phyloP scores from a whole-genome alignment of 1,140 invertebrate genomes.

The Olivierus martensii region DNA sequence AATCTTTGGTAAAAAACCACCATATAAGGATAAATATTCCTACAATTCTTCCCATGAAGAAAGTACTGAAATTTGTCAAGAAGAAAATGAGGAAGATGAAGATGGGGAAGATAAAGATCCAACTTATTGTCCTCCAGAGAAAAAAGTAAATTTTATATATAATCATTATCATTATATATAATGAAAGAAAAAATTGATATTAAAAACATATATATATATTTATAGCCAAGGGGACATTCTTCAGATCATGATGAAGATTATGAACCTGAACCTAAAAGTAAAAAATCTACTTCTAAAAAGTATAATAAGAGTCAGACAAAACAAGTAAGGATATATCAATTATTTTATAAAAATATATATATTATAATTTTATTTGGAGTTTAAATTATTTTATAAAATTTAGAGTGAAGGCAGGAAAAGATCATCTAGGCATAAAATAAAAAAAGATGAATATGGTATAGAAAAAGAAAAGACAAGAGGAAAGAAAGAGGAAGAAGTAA shows the following conservation, averaged over 20 bases:
- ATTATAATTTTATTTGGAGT: no score
- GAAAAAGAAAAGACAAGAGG: no score
- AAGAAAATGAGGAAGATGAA: constrained; percentile 7
- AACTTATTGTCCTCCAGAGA: constrained; percentile 6
- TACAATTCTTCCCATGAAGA: no score
- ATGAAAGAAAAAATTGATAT: background rate
- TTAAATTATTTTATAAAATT: no score
- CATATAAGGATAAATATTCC: background rate
- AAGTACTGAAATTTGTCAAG: background rate
- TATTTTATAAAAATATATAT: no score
- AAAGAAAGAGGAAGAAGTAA: background rate
- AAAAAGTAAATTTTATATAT: background rate
- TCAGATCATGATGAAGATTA: constrained; percentile 1
- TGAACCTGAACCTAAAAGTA: background rate
- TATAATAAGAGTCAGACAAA: background rate
- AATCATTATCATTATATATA: background rate
- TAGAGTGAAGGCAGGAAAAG: no score
- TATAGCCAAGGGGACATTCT: background rate
- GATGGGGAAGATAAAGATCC: constrained; percentile 11
- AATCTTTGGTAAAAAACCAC: constrained; percentile 14
- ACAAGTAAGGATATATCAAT: background rate
- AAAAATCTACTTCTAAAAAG: background rate
- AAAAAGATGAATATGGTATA: background rate
- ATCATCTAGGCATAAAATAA: no score
- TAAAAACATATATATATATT: no score